Conservation (phyloP, 1,140 invertebrate species). For the Drosophila nigromelanica region DNA sequence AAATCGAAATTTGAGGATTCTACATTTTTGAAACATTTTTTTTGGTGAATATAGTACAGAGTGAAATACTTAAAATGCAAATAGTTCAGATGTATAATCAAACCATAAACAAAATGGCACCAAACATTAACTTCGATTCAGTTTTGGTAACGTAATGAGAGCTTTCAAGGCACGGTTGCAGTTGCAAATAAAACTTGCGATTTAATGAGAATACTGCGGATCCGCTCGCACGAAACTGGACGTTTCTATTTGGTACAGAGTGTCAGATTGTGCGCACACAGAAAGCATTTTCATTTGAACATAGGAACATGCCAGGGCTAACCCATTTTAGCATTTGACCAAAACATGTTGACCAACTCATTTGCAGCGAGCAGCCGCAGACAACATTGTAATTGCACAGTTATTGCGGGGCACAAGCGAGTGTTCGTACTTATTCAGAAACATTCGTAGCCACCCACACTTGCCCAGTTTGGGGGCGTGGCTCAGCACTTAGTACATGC, state of each 20-base stretch:
- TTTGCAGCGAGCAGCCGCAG: conserved; percentile 63
- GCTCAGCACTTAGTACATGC: conserved; percentile 56
- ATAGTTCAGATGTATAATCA: no score
- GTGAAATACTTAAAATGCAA: no score
- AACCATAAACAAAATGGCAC: no score
- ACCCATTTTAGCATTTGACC: conserved; percentile 28
- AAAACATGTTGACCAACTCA: conserved; percentile 79
- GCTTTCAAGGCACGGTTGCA: no score
- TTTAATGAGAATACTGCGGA: no score
- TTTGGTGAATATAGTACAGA: no score
- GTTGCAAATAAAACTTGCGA: neutral
- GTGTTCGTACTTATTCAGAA: conserved; percentile 23
- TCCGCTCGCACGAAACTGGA: no score
- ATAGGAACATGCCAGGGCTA: conserved; percentile 27
- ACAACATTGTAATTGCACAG: conserved; percentile 75
- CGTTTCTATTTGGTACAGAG: neutral
- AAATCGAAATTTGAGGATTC: no score
- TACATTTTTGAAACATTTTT: no score
- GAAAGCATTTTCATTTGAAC: conserved; percentile 43
- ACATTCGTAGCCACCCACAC: neutral
- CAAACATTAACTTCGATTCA: no score
- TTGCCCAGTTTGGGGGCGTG: conserved; percentile 33
- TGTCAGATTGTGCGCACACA: neutral
- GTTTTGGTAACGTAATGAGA: no score
- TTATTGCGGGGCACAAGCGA: conserved; percentile 47